Conservation (phyloP, 2,113 vertebrate genomes). For the Climacteris rufus region DNA sequence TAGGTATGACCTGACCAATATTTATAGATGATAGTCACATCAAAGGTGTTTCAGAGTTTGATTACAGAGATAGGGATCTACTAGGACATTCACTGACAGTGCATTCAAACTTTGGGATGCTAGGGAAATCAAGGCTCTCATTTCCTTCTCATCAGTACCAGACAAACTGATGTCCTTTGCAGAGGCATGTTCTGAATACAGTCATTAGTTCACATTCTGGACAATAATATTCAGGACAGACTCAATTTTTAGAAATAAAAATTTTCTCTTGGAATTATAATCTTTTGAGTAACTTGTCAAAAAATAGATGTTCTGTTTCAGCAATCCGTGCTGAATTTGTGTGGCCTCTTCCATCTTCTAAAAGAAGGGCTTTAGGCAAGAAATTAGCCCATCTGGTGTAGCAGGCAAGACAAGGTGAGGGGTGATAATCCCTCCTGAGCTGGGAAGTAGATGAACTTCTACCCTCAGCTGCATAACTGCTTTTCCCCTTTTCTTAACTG, state of each 20-base stretch:
- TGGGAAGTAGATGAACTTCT: not conserved
- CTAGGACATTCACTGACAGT: not conserved
- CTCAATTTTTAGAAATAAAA: not conserved
- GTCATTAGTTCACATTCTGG: not conserved
- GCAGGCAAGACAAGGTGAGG: not conserved
- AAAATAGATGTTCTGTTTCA: not conserved
- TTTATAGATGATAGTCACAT: not conserved
- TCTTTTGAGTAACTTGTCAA: not conserved
- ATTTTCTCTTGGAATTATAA: not conserved
- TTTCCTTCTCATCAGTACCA: not conserved
- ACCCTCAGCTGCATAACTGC: not conserved
- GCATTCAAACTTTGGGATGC: not conserved
- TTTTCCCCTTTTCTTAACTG: not conserved
- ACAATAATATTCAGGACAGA: not conserved
- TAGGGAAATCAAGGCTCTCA: not conserved
- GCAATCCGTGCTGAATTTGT: not conserved
- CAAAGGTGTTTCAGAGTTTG: not conserved
- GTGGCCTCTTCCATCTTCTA: not conserved
- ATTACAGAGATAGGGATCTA: not conserved
- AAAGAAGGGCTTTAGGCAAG: not conserved
- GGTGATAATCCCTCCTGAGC: not conserved
- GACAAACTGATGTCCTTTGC: not conserved
- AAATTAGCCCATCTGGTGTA: not conserved
- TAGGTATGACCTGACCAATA: not conserved
- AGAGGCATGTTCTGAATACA: fast-evolving